Evolutionary conservation across 2,797 vertebrate species (phyloP).

Genomic region (Miichthys miiuy): DNA sequence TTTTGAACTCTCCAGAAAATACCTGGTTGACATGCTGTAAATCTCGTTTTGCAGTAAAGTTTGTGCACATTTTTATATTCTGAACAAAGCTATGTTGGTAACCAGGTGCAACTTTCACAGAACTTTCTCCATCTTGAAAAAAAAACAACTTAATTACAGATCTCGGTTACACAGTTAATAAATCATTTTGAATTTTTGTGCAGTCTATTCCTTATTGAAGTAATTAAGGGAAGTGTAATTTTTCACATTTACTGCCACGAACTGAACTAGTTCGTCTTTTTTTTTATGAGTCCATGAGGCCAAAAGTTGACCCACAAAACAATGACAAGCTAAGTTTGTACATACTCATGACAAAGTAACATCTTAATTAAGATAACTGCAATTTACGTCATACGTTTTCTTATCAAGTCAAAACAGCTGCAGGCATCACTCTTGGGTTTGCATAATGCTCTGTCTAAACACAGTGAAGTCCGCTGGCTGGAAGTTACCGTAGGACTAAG

Average conservation of each 20-base stretch:
- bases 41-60: not conserved
- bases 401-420: not conserved
- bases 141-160: not conserved
- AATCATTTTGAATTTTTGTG: not conserved
- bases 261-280: too few species aligned
- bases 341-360: too few species aligned
- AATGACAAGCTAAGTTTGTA: too few species aligned
- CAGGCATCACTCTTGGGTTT: not conserved
- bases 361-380: too few species aligned
- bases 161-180: not conserved
- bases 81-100: not conserved
- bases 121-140: not conserved
- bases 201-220: not conserved
- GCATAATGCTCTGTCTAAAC: not conserved
- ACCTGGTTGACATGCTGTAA: not conserved
- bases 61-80: not conserved
- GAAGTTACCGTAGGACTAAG: not conserved
- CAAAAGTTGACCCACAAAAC: too few species aligned
- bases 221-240: not conserved
- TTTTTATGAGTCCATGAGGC: too few species aligned
- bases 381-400: too few species aligned
- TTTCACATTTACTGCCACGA: not conserved
- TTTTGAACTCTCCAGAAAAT: not conserved
- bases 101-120: not conserved
- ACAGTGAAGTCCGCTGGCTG: not conserved